Conservation (phyloP, 1,140 invertebrate species). For the Drosophila saltans region DNA sequence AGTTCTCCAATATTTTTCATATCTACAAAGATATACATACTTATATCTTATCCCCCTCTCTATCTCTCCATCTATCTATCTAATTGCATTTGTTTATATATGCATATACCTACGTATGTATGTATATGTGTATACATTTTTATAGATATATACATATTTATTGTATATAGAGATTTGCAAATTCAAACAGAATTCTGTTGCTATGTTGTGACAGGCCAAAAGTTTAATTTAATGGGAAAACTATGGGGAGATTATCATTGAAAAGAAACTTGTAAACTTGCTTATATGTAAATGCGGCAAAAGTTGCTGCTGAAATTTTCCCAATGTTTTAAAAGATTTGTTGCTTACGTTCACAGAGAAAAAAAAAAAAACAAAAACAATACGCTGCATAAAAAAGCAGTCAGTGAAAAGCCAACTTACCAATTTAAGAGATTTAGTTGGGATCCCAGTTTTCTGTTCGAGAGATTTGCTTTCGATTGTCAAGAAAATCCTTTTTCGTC, state of each 20-base stretch:
- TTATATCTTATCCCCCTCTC: too few species aligned
- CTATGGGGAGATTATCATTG: neutral
- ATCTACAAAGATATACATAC: neutral
- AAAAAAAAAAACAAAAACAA: neutral
- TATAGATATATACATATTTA: neutral
- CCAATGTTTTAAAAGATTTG: neutral
- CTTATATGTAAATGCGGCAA: neutral
- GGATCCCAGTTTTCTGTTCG: too few species aligned
- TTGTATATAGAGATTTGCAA: neutral
- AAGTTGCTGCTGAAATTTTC: neutral
- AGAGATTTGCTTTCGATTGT: too few species aligned
- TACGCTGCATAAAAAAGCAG: neutral
- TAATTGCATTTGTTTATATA: neutral
- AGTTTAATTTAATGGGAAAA: neutral
- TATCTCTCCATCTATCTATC: neutral
- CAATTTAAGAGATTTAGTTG: too few species aligned
- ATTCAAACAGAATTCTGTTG: too few species aligned
- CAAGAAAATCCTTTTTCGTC: too few species aligned
- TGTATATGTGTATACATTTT: too few species aligned
- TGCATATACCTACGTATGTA: too few species aligned
- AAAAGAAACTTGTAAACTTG: neutral
- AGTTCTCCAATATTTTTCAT: neutral
- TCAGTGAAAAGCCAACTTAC: neutral
- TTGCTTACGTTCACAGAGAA: neutral
- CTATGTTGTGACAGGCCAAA: neutral